Conservation (phyloP, 2,113 vertebrate genomes). For the Esox niger region DNA sequence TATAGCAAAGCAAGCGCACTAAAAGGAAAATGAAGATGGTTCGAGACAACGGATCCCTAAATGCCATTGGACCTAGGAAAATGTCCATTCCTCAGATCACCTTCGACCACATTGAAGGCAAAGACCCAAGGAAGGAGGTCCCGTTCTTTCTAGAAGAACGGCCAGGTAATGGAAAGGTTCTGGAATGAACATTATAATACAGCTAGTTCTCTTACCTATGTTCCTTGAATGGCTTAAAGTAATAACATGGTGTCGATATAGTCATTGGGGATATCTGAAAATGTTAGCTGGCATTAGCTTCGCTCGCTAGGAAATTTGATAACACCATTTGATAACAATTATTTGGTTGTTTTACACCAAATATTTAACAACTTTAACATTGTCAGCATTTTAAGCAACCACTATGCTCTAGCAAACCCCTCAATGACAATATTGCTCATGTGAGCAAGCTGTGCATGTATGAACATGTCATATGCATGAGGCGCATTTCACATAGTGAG, state of each 20-base stretch:
- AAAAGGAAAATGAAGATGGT: slow-evolving; percentile 75
- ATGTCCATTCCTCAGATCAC: slow-evolving; percentile 82
- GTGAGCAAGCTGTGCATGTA: no score
- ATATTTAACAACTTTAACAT: slow-evolving; percentile 12
- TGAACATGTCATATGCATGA: neutral
- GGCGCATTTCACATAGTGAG: slow-evolving; percentile 29
- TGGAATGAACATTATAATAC: neutral
- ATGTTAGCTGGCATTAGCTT: neutral
- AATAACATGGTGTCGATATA: no score
- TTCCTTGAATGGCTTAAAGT: no score
- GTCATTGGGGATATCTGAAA: slow-evolving; percentile 4
- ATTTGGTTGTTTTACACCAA: slow-evolving; percentile 15
- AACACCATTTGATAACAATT: no score
- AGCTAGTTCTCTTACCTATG: no score
- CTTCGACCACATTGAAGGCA: slow-evolving; percentile 73
- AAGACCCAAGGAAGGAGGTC: slow-evolving; percentile 69
- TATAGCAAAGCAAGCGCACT: slow-evolving; percentile 72
- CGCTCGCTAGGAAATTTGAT: slow-evolving; percentile 16
- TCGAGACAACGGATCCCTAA: slow-evolving; percentile 69
- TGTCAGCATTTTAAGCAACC: no score
- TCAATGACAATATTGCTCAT: no score
- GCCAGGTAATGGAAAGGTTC: slow-evolving; percentile 53
- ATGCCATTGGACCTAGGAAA: slow-evolving; percentile 62
- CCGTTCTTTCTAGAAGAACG: slow-evolving; percentile 71
- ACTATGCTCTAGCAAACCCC: no score